A percentile compares a stretch with the other conserved stretches of the same genome.
phyloP scores from a whole-genome alignment of 2,888 invertebrate species.

The Plebejus argus region DNA sequence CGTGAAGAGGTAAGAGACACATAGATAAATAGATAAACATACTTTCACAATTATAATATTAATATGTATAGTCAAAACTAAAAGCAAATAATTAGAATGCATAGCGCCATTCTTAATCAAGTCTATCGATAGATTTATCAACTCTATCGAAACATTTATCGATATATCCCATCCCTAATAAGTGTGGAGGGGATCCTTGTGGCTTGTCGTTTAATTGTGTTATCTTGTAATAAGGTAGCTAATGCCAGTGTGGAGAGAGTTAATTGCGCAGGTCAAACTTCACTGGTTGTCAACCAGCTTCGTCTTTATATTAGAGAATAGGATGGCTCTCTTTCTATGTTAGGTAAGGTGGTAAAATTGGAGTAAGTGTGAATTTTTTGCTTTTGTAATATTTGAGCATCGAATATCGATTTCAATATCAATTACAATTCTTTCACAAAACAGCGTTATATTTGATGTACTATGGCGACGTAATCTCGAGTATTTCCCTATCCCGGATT shows the following conservation, averaged over 20 bases:
- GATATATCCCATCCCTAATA: not conserved
- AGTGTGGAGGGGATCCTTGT: not conserved
- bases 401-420: no score
- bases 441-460: not conserved
- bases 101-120: not conserved
- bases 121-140: constrained; percentile 1
- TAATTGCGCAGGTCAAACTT: constrained; percentile 2
- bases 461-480: not conserved
- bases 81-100: not conserved
- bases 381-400: no score
- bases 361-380: no score
- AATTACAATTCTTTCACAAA: no score
- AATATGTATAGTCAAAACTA: not conserved
- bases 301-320: not conserved
- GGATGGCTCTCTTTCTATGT: not conserved
- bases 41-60: no score
- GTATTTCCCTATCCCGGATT: not conserved
- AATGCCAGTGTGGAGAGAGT: constrained; percentile 3
- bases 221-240: constrained; percentile 42
- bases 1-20: no score
- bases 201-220: constrained; percentile 43
- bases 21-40: not conserved
- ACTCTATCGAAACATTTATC: constrained; percentile 6
- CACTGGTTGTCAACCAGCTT: not conserved
- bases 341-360: not conserved